Base-by-base conservation (phyloP, 2,888 invertebrate species). In the Toxonevra muliebris region DNA sequence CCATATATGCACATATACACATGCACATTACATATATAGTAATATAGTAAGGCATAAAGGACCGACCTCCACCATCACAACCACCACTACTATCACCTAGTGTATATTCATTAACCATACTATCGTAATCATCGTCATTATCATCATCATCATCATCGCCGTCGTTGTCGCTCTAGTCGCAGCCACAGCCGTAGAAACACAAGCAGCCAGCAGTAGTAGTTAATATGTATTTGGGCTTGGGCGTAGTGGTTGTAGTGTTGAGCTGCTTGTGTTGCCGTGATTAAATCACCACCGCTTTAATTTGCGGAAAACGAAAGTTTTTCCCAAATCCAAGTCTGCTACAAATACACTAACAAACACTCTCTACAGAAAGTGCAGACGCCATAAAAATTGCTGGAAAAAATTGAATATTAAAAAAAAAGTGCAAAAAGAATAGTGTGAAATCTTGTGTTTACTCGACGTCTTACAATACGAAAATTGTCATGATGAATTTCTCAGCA, bases 401-500 rank as follows among this genome's bases (percentile, higher is more conserved):
- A 53, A 17, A 45, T 4, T 45, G 50, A 48, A 40, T 15, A 40
- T 9, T 12, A 54, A 52, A 41, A 62, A 55, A 19, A 57, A 43
- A 19, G 17, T 48, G 30, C 9, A 42, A 59, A 41, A 59, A 17
- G 19, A 54, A 66, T 12, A 61, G 54, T 50, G 43, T 30, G 3
- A 30, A 30, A 30, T 30, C 30, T 30, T 30, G 30, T 7, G 30
- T 2, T 30, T 4, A 30, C 30, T 30, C 2, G 30, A 11, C 54
- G 1, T 40, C 41, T 30, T 5, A 10, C 13, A 58, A 13, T 13
- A 62, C 40, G 30, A 40, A 40, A 19, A 60, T 71, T 79, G 79
- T 75, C 75, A 85, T 84, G 82, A 85, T 85, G 85, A 85, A 85
- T 82, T 85, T 85, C 79, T 85, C 85, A 69, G 85, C 85, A 67